phyloP scores from a whole-genome alignment of 2,797 vertebrate genomes.

The Sylvilagus floridanus region DNA sequence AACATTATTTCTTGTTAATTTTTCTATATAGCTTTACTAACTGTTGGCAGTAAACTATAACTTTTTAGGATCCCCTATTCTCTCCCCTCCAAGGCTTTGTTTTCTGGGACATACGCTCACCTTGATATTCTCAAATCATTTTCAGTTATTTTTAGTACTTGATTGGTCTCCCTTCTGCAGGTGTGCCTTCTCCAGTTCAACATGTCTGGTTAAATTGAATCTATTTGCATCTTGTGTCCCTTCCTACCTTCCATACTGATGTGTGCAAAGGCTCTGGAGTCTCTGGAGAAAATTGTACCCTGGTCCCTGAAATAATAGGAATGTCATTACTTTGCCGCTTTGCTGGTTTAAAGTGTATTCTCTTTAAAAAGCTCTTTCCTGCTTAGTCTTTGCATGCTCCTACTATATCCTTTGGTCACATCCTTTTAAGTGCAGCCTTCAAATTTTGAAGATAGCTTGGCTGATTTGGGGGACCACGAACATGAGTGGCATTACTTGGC shows the following conservation, averaged over 20 bases:
- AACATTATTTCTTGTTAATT: constrained; percentile 39
- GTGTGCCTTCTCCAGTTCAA: not conserved
- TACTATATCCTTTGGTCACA: constrained; percentile 18
- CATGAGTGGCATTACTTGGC: not conserved
- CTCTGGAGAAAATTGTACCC: not conserved
- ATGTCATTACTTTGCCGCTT: constrained; percentile 47
- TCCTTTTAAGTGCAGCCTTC: constrained; percentile 42
- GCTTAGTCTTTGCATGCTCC: not conserved
- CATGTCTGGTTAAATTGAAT: not conserved
- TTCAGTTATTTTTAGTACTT: constrained; percentile 12
- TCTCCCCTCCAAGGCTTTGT: not conserved
- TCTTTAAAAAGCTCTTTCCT: constrained; percentile 56
- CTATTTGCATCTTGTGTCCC: not conserved
- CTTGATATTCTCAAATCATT: constrained; percentile 52
- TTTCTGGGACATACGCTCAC: constrained; percentile 43
- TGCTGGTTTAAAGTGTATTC: constrained; percentile 5
- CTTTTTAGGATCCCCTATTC: not conserved
- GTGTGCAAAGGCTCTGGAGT: not conserved
- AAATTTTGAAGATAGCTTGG: constrained; percentile 54
- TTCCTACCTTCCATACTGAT: not conserved
- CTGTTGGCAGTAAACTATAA: constrained; percentile 4
- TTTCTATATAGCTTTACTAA: not conserved
- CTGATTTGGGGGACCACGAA: not conserved
- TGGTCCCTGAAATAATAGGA: not conserved
- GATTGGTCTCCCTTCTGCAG: not conserved